Percentiles rank a stretch among this genome's conserved stretches.
These are phyloP conservation scores for Choristoneura fumiferana DNA, from an alignment of 1,140 invertebrate species.

Conservation along the genomic window DNA sequence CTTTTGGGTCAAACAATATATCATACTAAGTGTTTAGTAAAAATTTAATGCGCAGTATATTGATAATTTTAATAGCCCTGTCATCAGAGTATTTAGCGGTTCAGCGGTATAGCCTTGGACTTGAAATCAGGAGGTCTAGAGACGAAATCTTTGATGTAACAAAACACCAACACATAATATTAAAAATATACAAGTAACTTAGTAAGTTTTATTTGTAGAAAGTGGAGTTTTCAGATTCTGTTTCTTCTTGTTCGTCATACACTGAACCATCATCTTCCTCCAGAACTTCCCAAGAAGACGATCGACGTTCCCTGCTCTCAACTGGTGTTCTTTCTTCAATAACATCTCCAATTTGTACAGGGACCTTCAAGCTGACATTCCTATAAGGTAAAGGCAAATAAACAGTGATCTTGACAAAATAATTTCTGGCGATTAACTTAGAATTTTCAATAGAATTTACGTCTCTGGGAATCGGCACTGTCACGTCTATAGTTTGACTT, in stretches of 20 bases:
- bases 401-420: constrained; percentile 7
- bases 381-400: constrained; percentile 6
- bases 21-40: no score
- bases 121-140: no score
- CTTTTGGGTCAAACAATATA: no score
- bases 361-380: constrained; percentile 5
- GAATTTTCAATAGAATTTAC: constrained; percentile 5
- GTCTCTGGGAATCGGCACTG: neutral
- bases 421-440: constrained; percentile 14
- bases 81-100: no score
- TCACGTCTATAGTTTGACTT: neutral
- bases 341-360: neutral
- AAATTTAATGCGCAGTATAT: no score
- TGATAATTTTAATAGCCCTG: no score
- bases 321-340: constrained; percentile 1
- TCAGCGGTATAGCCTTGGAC: no score
- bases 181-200: no score
- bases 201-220: no score
- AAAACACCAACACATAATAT: no score
- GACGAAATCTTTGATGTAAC: no score
- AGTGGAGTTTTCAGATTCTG: no score
- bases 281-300: constrained; percentile 9
- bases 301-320: neutral
- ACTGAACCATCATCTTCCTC: neutral
- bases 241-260: neutral